Evolutionary conservation across 2,888 invertebrate species (phyloP).

Genomic region (Lochmaea crataegi): DNA sequence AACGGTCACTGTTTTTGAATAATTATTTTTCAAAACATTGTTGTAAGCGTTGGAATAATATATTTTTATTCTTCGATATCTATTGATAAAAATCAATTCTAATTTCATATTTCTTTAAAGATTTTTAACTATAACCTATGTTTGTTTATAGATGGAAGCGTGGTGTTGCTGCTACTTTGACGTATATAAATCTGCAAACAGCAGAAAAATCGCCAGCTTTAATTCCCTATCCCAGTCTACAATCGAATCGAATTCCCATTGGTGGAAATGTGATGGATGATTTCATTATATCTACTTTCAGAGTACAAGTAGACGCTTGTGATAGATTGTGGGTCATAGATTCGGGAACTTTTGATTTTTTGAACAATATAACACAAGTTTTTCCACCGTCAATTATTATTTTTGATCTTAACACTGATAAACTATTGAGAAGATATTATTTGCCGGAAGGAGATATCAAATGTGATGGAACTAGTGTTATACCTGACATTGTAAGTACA

Average conservation of each 20-base stretch:
- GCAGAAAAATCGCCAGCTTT: constrained; percentile 66
- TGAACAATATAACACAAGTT: constrained; percentile 73
- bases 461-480: constrained; percentile 79
- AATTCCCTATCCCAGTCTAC: constrained; percentile 81
- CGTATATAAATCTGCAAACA: constrained; percentile 77
- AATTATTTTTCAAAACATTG: too few relatives aligned
- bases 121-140: too few relatives aligned
- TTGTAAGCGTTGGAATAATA: too few relatives aligned
- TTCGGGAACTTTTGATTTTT: constrained; percentile 79
- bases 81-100: too few relatives aligned
- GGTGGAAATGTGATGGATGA: constrained; percentile 67
- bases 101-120: too few relatives aligned
- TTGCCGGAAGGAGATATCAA: constrained; percentile 78
- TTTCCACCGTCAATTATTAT: constrained; percentile 74
- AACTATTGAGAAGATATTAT: constrained; percentile 74
- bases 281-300: constrained; percentile 78
- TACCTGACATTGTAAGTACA: constrained; percentile 80
- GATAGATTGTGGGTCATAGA: constrained; percentile 87
- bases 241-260: constrained; percentile 80
- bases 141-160: constrained; percentile 67
- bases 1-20: too few relatives aligned
- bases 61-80: too few relatives aligned
- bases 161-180: constrained; percentile 77
- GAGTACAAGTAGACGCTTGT: constrained; percentile 79
- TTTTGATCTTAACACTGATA: constrained; percentile 80